Evolutionary conservation across 2,113 vertebrate species (phyloP).

Genomic region (Orientallactaga bullata): DNA sequence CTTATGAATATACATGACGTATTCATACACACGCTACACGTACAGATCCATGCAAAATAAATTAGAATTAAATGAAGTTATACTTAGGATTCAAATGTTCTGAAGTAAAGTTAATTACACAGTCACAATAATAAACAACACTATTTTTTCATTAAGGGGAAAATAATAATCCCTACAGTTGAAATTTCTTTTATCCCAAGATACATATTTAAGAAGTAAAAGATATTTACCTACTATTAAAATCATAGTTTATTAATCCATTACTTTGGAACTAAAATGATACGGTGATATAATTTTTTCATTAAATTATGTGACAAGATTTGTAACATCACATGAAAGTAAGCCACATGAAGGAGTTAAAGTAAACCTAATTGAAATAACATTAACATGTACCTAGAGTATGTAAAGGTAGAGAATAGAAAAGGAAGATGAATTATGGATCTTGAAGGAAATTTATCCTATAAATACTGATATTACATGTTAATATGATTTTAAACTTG

Average conservation of each 20-base stretch:
- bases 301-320: slow-evolving; percentile 26
- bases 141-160: slow-evolving; percentile 21
- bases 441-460: not conserved
- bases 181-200: not conserved
- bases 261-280: slow-evolving; percentile 28
- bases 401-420: slow-evolving; percentile 37
- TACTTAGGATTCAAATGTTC: slow-evolving; percentile 30
- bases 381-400: not conserved
- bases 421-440: slow-evolving; percentile 9
- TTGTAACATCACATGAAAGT: not conserved
- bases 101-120: slow-evolving; percentile 14
- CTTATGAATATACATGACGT: too few relatives aligned
- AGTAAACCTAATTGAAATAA: slow-evolving; percentile 2
- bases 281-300: not conserved
- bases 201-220: slow-evolving; percentile 46
- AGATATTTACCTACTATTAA: not conserved
- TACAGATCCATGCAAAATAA: too few relatives aligned
- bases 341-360: not conserved
- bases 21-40: too few relatives aligned
- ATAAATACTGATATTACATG: not conserved
- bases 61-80: slow-evolving; percentile 23
- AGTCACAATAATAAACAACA: slow-evolving; percentile 25
- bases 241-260: slow-evolving; percentile 6
- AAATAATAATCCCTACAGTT: slow-evolving; percentile 36
- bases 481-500: too few relatives aligned